Evolutionary conservation across 2,797 vertebrate species (phyloP).

Genomic region (Balearica regulorum): DNA sequence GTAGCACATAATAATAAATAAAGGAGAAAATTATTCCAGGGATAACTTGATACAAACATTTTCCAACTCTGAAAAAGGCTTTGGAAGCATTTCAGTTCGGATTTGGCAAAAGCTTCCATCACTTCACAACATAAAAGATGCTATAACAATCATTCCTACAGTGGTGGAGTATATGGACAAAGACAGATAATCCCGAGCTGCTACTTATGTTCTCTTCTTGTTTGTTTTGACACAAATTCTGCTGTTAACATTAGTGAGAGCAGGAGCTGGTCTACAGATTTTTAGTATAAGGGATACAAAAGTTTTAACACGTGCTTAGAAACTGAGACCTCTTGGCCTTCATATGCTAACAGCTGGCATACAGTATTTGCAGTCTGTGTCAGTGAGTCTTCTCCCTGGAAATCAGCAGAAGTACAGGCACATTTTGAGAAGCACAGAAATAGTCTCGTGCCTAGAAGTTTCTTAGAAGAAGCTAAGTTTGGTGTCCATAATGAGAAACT

Average conservation of each 20-base stretch:
- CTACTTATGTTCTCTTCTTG: neutral
- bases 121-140: neutral
- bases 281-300: neutral
- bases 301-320: neutral
- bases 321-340: constrained; percentile 4
- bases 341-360: neutral
- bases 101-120: constrained; percentile 3
- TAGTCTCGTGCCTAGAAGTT: constrained; percentile 7
- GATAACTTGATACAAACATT: constrained; percentile 9
- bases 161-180: neutral
- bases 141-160: neutral
- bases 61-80: neutral
- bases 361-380: neutral
- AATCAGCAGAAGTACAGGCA: neutral
- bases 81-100: constrained; percentile 4
- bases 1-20: constrained; percentile 38
- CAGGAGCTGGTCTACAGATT: neutral
- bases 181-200: neutral
- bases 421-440: constrained; percentile 36
- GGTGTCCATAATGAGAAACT: neutral
- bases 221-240: constrained; percentile 14
- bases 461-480: constrained; percentile 28
- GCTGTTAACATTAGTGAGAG: neutral
- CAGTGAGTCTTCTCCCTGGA: neutral
- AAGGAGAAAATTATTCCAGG: constrained; percentile 24